Conservation (phyloP, 1,140 invertebrate species). For the Maniola jurtina region DNA sequence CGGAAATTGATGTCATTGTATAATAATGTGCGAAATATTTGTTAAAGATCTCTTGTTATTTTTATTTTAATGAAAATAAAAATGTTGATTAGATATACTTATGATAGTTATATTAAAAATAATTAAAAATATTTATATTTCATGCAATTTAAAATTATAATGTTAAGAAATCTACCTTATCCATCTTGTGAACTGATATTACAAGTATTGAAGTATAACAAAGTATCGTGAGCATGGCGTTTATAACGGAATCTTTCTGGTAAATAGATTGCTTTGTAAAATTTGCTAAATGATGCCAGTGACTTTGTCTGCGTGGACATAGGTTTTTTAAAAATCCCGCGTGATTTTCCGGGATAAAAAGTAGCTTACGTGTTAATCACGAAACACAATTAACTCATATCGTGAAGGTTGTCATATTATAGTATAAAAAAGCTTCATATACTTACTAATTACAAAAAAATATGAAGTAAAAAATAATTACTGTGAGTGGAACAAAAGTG, state of each 20-base stretch:
- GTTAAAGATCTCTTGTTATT: conserved; percentile 8
- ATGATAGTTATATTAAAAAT: background rate
- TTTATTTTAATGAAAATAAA: conserved; percentile 1
- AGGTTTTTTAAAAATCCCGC: too few species aligned
- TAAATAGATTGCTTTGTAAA: too few species aligned
- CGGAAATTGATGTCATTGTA: conserved; percentile 13
- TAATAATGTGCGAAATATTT: conserved; percentile 1
- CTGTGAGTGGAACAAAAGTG: too few species aligned
- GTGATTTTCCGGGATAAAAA: too few species aligned
- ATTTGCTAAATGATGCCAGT: too few species aligned
- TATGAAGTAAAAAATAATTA: background rate
- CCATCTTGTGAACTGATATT: background rate
- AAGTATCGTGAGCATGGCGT: too few species aligned
- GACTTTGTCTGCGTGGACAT: too few species aligned
- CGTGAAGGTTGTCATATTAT: background rate
- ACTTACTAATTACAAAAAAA: background rate
- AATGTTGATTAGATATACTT: background rate
- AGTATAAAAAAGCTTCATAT: background rate
- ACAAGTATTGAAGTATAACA: too few species aligned
- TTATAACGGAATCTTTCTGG: too few species aligned
- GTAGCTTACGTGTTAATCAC: too few species aligned
- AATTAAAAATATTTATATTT: background rate
- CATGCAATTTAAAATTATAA: background rate
- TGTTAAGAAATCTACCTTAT: background rate
- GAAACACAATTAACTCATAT: background rate